These are phyloP conservation scores for Epizoanthus stellaris DNA, from an alignment of 92 coral and sea anemone species.

Conservation along the genomic window DNA sequence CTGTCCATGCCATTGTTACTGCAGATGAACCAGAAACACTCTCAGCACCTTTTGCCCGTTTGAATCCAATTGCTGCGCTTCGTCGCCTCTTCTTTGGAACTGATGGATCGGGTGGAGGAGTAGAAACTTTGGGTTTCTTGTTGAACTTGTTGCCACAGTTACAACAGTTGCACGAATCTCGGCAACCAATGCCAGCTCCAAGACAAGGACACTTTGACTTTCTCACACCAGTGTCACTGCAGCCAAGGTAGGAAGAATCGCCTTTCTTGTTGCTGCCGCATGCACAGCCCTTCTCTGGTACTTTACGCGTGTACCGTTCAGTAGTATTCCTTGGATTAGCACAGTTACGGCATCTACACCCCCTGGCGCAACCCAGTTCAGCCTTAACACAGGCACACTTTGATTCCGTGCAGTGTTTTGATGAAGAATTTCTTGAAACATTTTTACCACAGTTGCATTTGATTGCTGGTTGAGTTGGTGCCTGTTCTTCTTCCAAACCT, in stretches of 20 bases:
- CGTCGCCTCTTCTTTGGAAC: conserved; percentile 39
- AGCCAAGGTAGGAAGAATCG: conserved; percentile 25
- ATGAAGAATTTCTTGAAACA: neutral
- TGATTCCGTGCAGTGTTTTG: conserved; percentile 16
- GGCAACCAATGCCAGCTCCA: conserved; percentile 40
- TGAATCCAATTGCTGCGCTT: conserved; percentile 25
- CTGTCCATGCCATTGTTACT: conserved; percentile 38
- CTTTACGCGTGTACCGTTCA: neutral
- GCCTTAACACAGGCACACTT: conserved; percentile 42
- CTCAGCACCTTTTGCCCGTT: conserved; percentile 38
- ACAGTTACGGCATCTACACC: conserved; percentile 44
- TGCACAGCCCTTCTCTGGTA: conserved; percentile 38
- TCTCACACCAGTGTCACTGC: conserved; percentile 22
- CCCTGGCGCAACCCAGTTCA: conserved; percentile 36
- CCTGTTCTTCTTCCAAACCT: conserved; percentile 20
- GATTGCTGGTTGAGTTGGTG: neutral
- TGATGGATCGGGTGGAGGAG: conserved; percentile 18
- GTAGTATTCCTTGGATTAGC: conserved; percentile 20
- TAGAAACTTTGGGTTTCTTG: conserved; percentile 2
- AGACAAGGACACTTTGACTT: conserved; percentile 48
- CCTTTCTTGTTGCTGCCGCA: conserved; percentile 45
- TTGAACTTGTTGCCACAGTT: conserved; percentile 44
- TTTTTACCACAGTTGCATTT: conserved; percentile 40
- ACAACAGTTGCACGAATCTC: conserved; percentile 29
- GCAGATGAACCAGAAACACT: conserved; percentile 31